A percentile compares a stretch with the other conserved stretches of the same genome.
Evolutionary conservation across 2,113 vertebrate genomes (phyloP).

Genomic region (human): DNA sequence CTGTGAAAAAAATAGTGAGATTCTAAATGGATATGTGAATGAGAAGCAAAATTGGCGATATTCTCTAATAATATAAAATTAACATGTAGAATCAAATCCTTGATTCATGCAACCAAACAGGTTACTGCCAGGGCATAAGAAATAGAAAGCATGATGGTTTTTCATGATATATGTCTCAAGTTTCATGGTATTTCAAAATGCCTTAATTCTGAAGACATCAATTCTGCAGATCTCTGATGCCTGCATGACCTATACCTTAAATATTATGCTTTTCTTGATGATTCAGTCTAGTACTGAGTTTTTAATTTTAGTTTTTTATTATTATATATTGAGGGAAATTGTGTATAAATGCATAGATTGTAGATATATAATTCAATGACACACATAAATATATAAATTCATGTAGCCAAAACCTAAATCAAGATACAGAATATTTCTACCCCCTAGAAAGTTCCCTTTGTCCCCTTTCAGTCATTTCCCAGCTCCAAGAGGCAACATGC

Average conservation of each 20-base stretch:
- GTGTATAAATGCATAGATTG: not conserved
- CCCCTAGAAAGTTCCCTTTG: not conserved
- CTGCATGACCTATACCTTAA: not conserved
- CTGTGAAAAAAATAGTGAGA: not conserved
- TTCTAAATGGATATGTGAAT: not conserved
- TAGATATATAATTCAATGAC: not conserved
- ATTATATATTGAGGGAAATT: not conserved
- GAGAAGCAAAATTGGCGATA: not conserved
- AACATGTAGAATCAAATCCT: not conserved
- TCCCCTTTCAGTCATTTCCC: not conserved
- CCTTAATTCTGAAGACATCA: not conserved
- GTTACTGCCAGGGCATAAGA: not conserved
- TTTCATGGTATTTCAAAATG: not conserved
- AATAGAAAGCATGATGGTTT: not conserved
- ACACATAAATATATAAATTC: not conserved
- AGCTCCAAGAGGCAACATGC: rapidly evolving
- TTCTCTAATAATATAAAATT: not conserved
- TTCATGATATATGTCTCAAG: not conserved
- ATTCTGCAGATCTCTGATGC: not conserved
- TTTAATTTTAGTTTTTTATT: not conserved
- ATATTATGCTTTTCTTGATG: not conserved
- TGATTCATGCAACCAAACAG: not conserved
- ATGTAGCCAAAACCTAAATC: not conserved
- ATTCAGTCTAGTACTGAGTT: not conserved
- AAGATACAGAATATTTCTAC: not conserved